Evolutionary conservation across 1,140 invertebrate genomes (phyloP).

Genomic region (silkworm (Bombyx mori)): ASM3026992v2 NC_085115.1:11939501-11940000

Average conservation of each 20-base stretch:
- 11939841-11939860: no score
- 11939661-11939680: conserved; percentile 15
- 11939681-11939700: conserved; percentile 25
- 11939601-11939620: no score
- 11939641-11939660: neutral
- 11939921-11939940: no score
- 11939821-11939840: neutral
- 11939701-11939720: conserved; percentile 18
- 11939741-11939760: neutral
- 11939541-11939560: no score
- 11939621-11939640: no score
- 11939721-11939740: neutral
- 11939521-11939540: no score
- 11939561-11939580: no score
- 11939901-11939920: neutral
- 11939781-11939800: conserved; percentile 22
- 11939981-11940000: neutral
- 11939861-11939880: no score
- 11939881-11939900: neutral
- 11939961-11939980: no score
- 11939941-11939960: neutral
- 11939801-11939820: conserved; percentile 7
- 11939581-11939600: no score
- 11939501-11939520: no score
- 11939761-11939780: conserved; percentile 15